Conservation (phyloP, 2,888 invertebrate species). For the Pollenia angustigena region DNA sequence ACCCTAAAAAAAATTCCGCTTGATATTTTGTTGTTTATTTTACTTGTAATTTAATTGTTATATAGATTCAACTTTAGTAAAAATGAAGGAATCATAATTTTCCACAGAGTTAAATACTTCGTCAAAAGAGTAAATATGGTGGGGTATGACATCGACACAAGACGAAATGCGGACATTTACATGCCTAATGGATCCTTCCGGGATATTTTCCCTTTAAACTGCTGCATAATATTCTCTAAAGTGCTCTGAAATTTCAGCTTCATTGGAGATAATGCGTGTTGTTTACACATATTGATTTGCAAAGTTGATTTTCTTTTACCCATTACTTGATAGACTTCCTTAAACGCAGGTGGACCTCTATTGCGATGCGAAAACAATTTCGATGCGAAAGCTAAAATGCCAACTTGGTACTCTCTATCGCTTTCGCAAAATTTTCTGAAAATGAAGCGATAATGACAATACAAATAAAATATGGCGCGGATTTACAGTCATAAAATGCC, state of each 20-base stretch:
- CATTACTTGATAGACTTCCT: neutral
- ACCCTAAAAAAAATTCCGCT: too few species aligned
- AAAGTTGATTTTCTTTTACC: neutral
- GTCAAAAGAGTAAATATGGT: conserved; percentile 12
- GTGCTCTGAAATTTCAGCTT: neutral
- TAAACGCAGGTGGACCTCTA: conserved; percentile 15
- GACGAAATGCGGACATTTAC: neutral
- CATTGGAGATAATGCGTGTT: neutral
- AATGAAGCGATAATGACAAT: too few species aligned
- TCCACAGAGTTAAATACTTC: neutral
- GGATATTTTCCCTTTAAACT: neutral
- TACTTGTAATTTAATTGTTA: neutral
- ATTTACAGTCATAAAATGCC: too few species aligned
- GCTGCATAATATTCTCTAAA: neutral
- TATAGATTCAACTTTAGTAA: neutral
- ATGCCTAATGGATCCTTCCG: neutral
- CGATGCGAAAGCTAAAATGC: too few species aligned
- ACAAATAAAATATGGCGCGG: too few species aligned
- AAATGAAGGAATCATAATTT: neutral
- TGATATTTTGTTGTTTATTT: conserved; percentile 20
- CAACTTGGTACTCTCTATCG: too few species aligned
- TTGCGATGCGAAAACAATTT: too few species aligned
- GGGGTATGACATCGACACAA: neutral
- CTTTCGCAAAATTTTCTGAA: too few species aligned
- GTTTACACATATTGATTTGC: neutral